Evolutionary conservation across 64 coral and sea anemone species (phyloP), one percentile per base, ranked within the genome.

Genomic region (Pachyseris speciosa): DNA sequence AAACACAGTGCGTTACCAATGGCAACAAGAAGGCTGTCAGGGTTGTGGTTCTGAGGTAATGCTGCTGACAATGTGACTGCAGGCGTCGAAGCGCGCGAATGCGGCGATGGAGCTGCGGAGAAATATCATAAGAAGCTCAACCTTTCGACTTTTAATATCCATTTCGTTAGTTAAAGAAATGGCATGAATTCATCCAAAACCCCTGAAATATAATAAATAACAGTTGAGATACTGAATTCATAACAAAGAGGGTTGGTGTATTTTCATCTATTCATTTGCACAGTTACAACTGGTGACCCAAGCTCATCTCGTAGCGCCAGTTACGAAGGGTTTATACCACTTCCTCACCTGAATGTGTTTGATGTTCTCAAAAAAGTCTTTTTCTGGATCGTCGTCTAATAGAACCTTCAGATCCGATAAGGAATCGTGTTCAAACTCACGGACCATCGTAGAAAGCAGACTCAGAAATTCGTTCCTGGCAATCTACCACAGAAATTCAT

Each of bases 321-420:
- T 19, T 30, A 8, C 27, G 25, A 20, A 13, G 12, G 1, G 9
- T 61, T 26, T 61, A 15, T 9, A 28, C 11, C 20, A 22, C 0
- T 19, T 60, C 57, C 79, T 85, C 28, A 98, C 96, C 96, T 98
- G 96, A 69, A 98, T 98, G 65, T 98, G 96, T 42, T 83, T 91
- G 8, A 98, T 98, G 78, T 98, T 98, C 72, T 98, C 96, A 89
- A 98, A 98, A 83, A 98, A 98, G 70, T 98, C 96, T 44, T 91
- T 91, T 64, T 98, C 96, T 0, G 85, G 89, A 75, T 98, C 96
- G 3, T 89, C 87, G 64, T 94, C 90, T 61, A 76, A 32, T 16
- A 98, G 58, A 25, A 80, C 58, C 26, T 66, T 81, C 64, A 98
- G 74, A 43, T 95, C 93, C 30, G 73, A 29, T 22, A 95, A 64